These are phyloP conservation scores for Penaeus chinensis DNA, from an alignment of 1,140 invertebrate genomes.

Conservation along the genomic window DNA sequence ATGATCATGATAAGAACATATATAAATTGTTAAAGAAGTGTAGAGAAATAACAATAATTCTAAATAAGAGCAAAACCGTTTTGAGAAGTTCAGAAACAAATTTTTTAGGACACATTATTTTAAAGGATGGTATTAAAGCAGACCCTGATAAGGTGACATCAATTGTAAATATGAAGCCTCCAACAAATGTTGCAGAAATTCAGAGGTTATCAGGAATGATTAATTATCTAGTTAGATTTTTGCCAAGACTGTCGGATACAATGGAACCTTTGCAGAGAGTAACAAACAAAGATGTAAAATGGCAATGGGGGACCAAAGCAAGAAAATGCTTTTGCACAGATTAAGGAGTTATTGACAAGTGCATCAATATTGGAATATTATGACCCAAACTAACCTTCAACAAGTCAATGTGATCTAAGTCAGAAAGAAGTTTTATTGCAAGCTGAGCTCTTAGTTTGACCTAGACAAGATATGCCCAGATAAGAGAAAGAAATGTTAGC, in stretches of 20 bases:
- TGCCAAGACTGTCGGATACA: constrained; percentile 5
- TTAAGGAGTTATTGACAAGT: constrained; percentile 16
- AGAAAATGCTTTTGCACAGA: not conserved
- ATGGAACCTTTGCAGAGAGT: not conserved
- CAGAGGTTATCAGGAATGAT: not conserved
- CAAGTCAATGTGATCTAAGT: constrained; percentile 18
- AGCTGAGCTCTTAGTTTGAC: constrained; percentile 3
- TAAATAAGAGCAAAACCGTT: not conserved
- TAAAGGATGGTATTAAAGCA: no score
- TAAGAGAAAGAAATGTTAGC: not conserved
- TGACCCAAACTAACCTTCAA: constrained; percentile 9
- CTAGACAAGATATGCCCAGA: constrained; percentile 17
- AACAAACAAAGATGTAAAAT: constrained; percentile 15
- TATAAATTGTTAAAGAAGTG: not conserved
- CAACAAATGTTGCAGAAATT: not conserved
- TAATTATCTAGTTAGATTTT: no score
- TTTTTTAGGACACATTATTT: no score
- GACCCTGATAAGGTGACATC: not conserved
- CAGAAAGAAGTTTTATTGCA: constrained; percentile 18
- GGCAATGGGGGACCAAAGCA: constrained; percentile 11
- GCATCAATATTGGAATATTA: constrained; percentile 4
- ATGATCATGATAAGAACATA: not conserved
- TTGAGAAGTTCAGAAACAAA: no score
- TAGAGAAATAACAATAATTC: not conserved
- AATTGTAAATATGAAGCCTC: not conserved